Conservation (phyloP, 2,113 vertebrate genomes). For the Calyptomena viridis region DNA sequence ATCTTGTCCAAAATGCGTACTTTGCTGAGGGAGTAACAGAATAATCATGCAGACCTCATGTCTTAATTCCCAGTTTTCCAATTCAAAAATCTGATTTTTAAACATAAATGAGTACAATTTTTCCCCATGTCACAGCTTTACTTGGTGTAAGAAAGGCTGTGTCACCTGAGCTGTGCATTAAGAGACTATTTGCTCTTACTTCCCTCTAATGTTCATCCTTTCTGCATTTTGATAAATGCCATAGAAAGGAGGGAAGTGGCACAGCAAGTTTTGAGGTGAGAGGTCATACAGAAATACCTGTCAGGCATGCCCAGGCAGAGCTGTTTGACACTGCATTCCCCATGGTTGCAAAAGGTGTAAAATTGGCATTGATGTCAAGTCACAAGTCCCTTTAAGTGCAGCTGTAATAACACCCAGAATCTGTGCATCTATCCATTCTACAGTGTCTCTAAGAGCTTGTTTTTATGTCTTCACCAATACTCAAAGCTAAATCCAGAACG, state of each 20-base stretch:
- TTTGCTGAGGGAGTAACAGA: neutral
- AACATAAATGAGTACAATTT: neutral
- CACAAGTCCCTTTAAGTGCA: neutral
- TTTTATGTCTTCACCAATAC: neutral
- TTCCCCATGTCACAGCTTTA: neutral
- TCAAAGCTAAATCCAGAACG: neutral
- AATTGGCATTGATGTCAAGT: neutral
- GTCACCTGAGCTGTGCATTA: neutral
- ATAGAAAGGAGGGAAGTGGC: neutral
- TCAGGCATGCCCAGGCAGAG: neutral
- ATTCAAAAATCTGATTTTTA: neutral
- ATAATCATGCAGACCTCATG: fast-evolving
- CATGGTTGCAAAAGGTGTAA: neutral
- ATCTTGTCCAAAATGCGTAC: neutral
- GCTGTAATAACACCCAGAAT: neutral
- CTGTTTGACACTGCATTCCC: neutral
- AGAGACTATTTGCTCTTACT: neutral
- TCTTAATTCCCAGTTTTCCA: neutral
- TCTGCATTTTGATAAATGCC: neutral
- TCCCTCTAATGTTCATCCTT: neutral
- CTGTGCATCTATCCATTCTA: neutral
- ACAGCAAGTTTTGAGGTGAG: neutral
- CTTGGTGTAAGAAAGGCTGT: neutral
- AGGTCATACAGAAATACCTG: neutral
- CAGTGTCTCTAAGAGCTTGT: neutral